These are phyloP conservation scores for Emmelina monodactyla DNA, from an alignment of 2,888 invertebrate genomes.

Conservation along the genomic window DNA sequence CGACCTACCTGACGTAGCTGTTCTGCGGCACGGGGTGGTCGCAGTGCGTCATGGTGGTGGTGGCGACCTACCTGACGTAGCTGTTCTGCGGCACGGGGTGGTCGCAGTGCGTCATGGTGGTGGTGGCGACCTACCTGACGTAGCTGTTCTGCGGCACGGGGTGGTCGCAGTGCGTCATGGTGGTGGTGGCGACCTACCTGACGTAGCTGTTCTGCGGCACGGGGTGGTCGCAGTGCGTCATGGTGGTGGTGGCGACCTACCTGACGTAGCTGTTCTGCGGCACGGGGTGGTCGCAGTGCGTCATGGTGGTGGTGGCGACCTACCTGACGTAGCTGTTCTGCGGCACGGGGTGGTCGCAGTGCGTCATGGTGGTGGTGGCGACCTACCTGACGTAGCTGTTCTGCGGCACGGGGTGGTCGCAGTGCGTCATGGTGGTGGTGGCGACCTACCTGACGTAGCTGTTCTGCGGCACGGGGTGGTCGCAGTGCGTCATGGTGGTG, in stretches of 20 bases:
- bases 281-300: not conserved
- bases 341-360: not conserved
- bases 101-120: not conserved
- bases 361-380: not conserved
- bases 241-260: not conserved
- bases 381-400: slow-evolving; percentile 79
- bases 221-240: not conserved
- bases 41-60: not conserved
- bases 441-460: not conserved
- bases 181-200: not conserved
- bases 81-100: not conserved
- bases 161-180: not conserved
- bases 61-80: not conserved
- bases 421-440: slow-evolving; percentile 89
- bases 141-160: not conserved
- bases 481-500: not conserved
- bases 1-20: not conserved
- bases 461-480: not conserved
- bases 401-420: slow-evolving; percentile 90
- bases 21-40: not conserved
- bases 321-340: not conserved
- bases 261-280: not conserved
- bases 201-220: not conserved
- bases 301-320: not conserved
- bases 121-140: not conserved